Evolutionary conservation across 2,888 invertebrate genomes (phyloP).

Genomic region (Pemphredon lugubris): DNA sequence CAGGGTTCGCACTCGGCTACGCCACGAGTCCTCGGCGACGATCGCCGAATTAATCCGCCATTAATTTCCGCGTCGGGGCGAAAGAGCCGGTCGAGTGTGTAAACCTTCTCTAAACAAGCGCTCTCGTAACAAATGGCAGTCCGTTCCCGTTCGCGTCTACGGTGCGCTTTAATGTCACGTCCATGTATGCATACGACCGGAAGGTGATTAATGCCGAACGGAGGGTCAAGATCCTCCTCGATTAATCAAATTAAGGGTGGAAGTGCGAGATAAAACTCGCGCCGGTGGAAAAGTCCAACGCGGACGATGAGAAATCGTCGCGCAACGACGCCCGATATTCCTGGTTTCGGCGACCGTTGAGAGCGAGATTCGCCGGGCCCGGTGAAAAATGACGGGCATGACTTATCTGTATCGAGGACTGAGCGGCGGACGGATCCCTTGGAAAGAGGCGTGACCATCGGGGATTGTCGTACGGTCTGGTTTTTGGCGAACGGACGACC

Average conservation of each 20-base stretch:
- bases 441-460: constrained; percentile 72
- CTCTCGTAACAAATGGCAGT: constrained; percentile 77
- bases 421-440: constrained; percentile 53
- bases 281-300: constrained; percentile 75
- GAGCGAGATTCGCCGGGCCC: constrained; percentile 40
- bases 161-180: constrained; percentile 70
- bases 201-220: constrained; percentile 78
- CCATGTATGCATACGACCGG: constrained; percentile 80
- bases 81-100: constrained; percentile 76
- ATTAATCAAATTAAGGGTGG: constrained; percentile 81
- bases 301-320: constrained; percentile 53
- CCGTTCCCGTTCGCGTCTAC: constrained; percentile 56
- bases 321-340: constrained; percentile 36
- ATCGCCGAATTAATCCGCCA: constrained; percentile 80
- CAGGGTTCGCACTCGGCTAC: not conserved
- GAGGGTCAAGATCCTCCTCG: constrained; percentile 77
- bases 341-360: constrained; percentile 63
- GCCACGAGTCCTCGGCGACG: constrained; percentile 46
- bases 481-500: constrained; percentile 17
- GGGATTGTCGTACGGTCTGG: constrained; percentile 26
- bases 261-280: constrained; percentile 78
- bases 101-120: constrained; percentile 80
- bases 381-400: constrained; percentile 78
- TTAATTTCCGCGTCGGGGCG: constrained; percentile 74
- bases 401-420: constrained; percentile 79